Evolutionary conservation across 2,113 vertebrate species (phyloP).

Genomic region (Callionymus lyra): DNA sequence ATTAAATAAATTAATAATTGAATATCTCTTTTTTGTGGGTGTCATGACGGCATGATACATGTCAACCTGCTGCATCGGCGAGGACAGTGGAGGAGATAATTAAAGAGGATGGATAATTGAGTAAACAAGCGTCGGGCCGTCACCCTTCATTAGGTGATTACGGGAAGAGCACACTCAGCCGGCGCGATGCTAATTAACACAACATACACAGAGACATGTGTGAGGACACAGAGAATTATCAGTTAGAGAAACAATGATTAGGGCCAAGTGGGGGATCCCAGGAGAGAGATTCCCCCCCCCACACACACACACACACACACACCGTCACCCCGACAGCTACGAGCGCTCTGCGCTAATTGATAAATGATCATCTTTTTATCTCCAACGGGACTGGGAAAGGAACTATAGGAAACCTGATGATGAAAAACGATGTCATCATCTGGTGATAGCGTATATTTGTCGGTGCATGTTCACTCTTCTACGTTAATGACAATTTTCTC

Average conservation of each 20-base stretch:
- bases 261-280: slow-evolving; percentile 60
- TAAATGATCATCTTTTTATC: slow-evolving; percentile 62
- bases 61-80: slow-evolving; percentile 72
- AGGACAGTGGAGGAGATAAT: slow-evolving; percentile 83
- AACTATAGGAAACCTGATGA: too few species aligned
- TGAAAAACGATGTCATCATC: slow-evolving; percentile 38
- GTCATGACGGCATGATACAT: too few species aligned
- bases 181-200: slow-evolving; percentile 80
- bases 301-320: slow-evolving; percentile 14
- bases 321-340: slow-evolving; percentile 26
- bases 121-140: slow-evolving; percentile 91
- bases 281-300: slow-evolving; percentile 33
- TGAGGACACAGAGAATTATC: slow-evolving; percentile 73
- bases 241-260: slow-evolving; percentile 80
- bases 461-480: slow-evolving; percentile 22
- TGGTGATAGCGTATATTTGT: slow-evolving; percentile 40
- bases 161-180: slow-evolving; percentile 85
- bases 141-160: slow-evolving; percentile 98
- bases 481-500: slow-evolving; percentile 16
- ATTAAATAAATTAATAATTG: too few species aligned
- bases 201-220: slow-evolving; percentile 32
- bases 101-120: slow-evolving; percentile 97
- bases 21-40: too few species aligned
- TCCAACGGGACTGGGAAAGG: too few species aligned
- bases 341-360: slow-evolving; percentile 50